These are phyloP conservation scores for Temnothorax curvispinosus DNA, from an alignment of 1,140 invertebrate genomes.

Conservation along the genomic window DNA sequence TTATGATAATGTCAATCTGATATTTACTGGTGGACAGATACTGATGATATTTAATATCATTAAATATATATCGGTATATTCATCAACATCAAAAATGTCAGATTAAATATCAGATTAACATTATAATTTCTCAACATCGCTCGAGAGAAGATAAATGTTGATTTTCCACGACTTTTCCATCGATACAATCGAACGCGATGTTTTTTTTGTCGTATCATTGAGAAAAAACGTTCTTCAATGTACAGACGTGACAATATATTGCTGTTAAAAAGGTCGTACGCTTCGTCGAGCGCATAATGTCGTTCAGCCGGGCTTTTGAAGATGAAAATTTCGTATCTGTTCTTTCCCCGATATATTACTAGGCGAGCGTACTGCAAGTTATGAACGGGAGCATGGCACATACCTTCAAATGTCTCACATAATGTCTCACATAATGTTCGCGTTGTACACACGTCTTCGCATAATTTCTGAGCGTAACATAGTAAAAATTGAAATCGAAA, in stretches of 20 bases:
- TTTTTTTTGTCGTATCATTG: background rate
- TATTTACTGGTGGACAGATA: too few relatives aligned
- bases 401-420: background rate
- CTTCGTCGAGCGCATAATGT: slow-evolving; percentile 12
- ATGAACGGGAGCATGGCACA: background rate
- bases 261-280: slow-evolving; percentile 27
- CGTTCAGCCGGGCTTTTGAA: slow-evolving; percentile 25
- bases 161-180: too few relatives aligned
- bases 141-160: background rate
- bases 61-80: too few relatives aligned
- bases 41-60: too few relatives aligned
- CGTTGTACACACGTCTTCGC: background rate
- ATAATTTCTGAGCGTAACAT: background rate
- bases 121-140: background rate
- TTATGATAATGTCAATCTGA: too few relatives aligned
- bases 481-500: slow-evolving; percentile 2
- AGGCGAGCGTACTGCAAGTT: background rate
- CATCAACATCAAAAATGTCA: too few relatives aligned
- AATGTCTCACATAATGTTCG: background rate
- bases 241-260: slow-evolving; percentile 10
- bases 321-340: slow-evolving; percentile 31
- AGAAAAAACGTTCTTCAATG: background rate
- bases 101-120: background rate
- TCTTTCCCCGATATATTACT: background rate
- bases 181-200: background rate